A percentile compares a stretch with the other conserved stretches of the same genome.
phyloP scores from a whole-genome alignment of 2,888 invertebrate species.

The Synanthedon tipuliformis region DNA sequence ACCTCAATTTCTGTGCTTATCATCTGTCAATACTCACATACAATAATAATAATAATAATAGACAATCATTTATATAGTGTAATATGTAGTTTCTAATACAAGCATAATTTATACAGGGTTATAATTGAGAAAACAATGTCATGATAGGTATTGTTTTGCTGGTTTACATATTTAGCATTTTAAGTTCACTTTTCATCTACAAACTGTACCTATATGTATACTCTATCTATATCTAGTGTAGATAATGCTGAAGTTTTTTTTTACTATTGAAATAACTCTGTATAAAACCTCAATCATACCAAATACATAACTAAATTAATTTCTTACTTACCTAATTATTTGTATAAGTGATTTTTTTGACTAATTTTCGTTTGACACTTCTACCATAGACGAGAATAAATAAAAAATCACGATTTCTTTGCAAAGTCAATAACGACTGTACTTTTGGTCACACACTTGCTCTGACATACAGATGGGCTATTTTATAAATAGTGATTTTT shows the following conservation, averaged over 20 bases:
- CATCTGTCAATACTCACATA: slow-evolving; percentile 60
- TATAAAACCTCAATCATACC: slow-evolving; percentile 65
- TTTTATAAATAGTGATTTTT: not conserved
- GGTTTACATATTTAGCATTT: not conserved
- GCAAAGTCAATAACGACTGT: not conserved
- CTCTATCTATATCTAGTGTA: not conserved
- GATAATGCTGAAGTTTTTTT: not conserved
- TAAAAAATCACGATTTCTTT: too few relatives aligned
- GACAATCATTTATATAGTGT: slow-evolving; percentile 29
- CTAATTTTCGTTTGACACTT: not conserved
- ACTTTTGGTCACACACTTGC: not conserved
- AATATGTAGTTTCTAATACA: slow-evolving; percentile 47
- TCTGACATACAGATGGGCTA: not conserved
- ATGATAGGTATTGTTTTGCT: not conserved
- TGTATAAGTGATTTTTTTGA: not conserved
- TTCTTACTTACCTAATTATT: not conserved
- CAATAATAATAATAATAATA: slow-evolving; percentile 2
- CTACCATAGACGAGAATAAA: not conserved
- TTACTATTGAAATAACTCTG: slow-evolving; percentile 48
- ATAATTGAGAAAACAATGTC: slow-evolving; percentile 33
- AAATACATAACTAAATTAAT: slow-evolving; percentile 29
- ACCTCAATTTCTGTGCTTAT: slow-evolving; percentile 57
- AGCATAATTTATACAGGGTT: slow-evolving; percentile 70
- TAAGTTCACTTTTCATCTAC: not conserved
- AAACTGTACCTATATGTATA: not conserved